Evolutionary conservation across 2,888 invertebrate species (phyloP).

Genomic region (Hemaris fuciformis): DNA sequence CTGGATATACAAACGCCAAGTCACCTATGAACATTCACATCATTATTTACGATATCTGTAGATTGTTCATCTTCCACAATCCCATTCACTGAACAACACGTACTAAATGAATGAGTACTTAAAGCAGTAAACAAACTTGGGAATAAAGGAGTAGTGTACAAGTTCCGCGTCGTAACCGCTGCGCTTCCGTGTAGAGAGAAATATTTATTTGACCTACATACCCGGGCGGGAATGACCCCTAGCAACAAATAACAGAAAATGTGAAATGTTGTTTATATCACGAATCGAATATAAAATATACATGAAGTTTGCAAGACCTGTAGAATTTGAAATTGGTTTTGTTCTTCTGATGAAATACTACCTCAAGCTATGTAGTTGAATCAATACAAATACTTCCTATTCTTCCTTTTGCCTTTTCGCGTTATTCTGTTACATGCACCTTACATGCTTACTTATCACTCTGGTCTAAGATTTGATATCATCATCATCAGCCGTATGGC

Average conservation of each 20-base stretch:
- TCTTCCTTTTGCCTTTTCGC: too few species aligned
- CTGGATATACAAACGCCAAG: too few species aligned
- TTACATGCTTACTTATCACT: too few species aligned
- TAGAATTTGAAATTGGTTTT: neutral
- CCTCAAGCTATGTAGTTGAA: too few species aligned
- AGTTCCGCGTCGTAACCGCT: neutral
- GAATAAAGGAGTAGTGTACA: neutral
- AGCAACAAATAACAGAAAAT: neutral
- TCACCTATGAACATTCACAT: too few species aligned
- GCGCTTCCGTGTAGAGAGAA: neutral
- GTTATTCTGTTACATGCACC: too few species aligned
- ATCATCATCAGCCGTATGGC: too few species aligned
- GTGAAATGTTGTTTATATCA: neutral
- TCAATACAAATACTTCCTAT: too few species aligned
- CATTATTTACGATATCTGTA: too few species aligned
- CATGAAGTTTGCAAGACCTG: neutral
- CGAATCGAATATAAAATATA: neutral
- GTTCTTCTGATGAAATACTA: neutral
- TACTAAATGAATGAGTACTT: neutral
- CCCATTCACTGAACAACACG: neutral
- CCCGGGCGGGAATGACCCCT: neutral
- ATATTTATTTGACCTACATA: slow-evolving; percentile 5
- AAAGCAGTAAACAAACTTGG: neutral
- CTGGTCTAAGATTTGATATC: too few species aligned
- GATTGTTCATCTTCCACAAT: too few species aligned